Conservation (phyloP, 2,797 vertebrate species). For the Pygocentrus nattereri region DNA sequence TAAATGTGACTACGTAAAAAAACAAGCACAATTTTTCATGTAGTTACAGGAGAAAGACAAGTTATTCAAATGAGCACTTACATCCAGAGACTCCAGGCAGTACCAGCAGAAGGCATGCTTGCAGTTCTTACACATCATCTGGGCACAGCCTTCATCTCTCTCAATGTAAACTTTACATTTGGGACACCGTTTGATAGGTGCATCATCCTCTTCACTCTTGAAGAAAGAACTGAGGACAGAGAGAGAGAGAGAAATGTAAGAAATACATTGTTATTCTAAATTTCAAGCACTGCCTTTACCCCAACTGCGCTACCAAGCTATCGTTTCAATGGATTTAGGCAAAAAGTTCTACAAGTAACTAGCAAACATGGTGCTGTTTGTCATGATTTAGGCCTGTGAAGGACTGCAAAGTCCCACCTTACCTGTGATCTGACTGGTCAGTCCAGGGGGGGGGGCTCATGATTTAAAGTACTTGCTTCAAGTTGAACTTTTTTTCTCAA, state of each 20-base stretch:
- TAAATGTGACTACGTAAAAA: no score
- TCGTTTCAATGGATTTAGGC: no score
- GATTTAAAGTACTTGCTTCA: no score
- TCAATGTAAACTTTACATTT: constrained; percentile 99
- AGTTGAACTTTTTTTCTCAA: no score
- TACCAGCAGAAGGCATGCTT: constrained; percentile 99
- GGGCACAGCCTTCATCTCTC: constrained; percentile 96
- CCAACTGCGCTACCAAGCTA: no score
- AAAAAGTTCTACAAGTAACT: no score
- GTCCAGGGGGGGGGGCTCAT: no score
- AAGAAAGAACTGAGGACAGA: constrained; percentile 76
- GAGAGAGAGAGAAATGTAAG: not conserved
- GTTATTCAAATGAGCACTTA: constrained; percentile 79
- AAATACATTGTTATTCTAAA: not conserved
- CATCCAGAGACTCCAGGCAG: constrained; percentile 97
- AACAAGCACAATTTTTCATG: not conserved
- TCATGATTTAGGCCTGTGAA: no score
- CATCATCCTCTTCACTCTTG: constrained; percentile 86
- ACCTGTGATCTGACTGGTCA: no score
- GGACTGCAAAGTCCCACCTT: no score
- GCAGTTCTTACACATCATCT: constrained; percentile 99
- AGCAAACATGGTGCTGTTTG: no score
- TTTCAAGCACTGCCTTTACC: no score
- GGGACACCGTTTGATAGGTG: constrained; percentile 97
- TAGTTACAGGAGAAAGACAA: not conserved